Evolutionary conservation across 2,113 vertebrate genomes (phyloP).

Genomic region (Mastomys coucha): DNA sequence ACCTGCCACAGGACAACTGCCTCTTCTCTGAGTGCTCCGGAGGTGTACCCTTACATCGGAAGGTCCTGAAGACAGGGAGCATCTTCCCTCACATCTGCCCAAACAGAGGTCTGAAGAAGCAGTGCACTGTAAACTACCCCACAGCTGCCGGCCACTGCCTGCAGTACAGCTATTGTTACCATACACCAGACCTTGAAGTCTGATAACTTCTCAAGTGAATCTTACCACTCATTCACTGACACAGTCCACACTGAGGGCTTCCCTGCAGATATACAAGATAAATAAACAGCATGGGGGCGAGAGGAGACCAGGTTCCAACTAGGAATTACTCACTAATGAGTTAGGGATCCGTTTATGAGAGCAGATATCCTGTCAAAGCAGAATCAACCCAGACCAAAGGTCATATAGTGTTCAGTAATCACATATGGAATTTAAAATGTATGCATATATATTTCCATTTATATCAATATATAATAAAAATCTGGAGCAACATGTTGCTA

Average conservation of each 20-base stretch:
- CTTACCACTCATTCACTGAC: neutral
- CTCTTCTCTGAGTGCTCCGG: neutral
- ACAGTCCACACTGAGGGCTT: neutral
- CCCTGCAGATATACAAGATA: conserved; percentile 16
- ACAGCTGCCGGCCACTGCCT: neutral
- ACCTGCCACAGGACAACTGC: neutral
- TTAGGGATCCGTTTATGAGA: conserved; percentile 12
- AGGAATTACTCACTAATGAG: conserved; percentile 60
- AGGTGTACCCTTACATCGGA: neutral
- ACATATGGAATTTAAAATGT: conserved; percentile 71
- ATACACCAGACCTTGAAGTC: neutral
- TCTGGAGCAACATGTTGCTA: conserved; percentile 52
- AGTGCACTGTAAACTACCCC: neutral
- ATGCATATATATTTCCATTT: conserved; percentile 55
- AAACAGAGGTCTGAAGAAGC: conserved; percentile 42
- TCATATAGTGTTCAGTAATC: conserved; percentile 38
- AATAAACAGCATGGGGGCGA: neutral
- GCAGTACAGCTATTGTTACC: neutral
- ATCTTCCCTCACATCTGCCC: neutral
- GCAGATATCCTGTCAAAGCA: conserved; percentile 28
- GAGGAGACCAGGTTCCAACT: conserved; percentile 16
- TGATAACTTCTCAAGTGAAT: neutral
- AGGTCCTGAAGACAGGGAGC: neutral
- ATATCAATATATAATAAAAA: conserved; percentile 65
- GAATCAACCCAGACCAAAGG: conserved; percentile 49